Base-by-base conservation (phyloP, 2,797 vertebrate genomes). In the Poecilia picta region DNA sequence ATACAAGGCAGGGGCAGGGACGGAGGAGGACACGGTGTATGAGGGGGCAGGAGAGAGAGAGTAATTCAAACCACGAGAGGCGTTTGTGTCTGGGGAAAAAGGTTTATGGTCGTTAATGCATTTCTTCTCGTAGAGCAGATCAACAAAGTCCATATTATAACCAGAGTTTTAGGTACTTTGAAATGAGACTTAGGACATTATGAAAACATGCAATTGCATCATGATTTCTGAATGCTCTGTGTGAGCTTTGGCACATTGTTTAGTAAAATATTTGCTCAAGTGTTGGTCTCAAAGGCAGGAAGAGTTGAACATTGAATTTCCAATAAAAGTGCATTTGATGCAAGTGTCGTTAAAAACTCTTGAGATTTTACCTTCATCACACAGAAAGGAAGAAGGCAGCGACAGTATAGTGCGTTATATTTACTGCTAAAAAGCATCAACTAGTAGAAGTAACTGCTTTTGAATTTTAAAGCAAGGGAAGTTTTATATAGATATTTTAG, bases 1-100 rank as follows among this genome's bases (percentile, higher is more conserved):
- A 79, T 45, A 81, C 43, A 47, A 31, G 25, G 55, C 4, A 31
- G 49, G 74, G 51, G 77, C 77, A 78, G 75, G 70, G 80, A 79
- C 41, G 53, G 47, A 78, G 72, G 25, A 73, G 73, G 80, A 78
- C 64, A 7, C 51, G 59, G 74, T 72, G 31, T 72, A 74, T 78
- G 57, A 49, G 49, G 76, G 76, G 59, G 36, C 41, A 39, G 80
- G 47, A 79, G 45, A 12, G 53, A 83, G 73, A 81, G 59, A 81
- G 72, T 82, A 85, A 86, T 86, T 87, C 72, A 83, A 77, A 79
- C 75, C 68, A 46, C 73, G 71, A 51, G 39, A 79, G 55, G 80
- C 13, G 72, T 72, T 23, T 23, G 25, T 83, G 78, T 79, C 76
- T 70, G 68, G 57, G 45, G 73, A 72, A 33, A 55, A 81, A 79